Evolutionary conservation across 2,113 vertebrate genomes (phyloP).

Genomic region (Pipra filicauda): DNA sequence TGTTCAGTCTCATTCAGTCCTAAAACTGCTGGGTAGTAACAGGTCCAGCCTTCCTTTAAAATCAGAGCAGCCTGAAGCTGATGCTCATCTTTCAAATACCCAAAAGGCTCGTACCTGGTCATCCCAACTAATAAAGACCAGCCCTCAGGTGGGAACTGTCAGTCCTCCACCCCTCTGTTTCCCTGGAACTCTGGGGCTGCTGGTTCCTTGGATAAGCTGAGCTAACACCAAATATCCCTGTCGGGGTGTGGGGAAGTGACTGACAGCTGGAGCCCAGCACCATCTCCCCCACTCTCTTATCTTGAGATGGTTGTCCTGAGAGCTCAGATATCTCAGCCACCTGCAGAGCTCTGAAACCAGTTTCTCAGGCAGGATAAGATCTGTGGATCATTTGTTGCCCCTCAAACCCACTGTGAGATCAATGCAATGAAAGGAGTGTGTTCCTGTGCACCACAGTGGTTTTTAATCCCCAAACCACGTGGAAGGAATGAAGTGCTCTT

Average conservation of each 20-base stretch:
- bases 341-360: background rate
- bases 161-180: background rate
- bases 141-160: too few relatives aligned
- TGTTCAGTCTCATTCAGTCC: background rate
- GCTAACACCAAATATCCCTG: background rate
- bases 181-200: background rate
- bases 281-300: background rate
- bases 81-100: background rate
- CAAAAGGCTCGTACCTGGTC: background rate
- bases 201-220: background rate
- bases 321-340: background rate
- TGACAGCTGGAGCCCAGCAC: background rate
- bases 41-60: background rate
- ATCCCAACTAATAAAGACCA: background rate
- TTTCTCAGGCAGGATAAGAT: background rate
- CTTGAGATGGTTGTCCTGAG: background rate
- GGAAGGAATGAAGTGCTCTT: background rate
- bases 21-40: background rate
- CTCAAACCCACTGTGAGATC: background rate
- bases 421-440: fast-evolving
- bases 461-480: background rate
- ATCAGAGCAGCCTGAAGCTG: background rate
- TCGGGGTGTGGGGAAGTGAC: background rate
- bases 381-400: background rate
- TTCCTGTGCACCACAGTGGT: background rate